Conservation (phyloP, 2,797 vertebrate genomes). For the Nyctalus aviator region DNA sequence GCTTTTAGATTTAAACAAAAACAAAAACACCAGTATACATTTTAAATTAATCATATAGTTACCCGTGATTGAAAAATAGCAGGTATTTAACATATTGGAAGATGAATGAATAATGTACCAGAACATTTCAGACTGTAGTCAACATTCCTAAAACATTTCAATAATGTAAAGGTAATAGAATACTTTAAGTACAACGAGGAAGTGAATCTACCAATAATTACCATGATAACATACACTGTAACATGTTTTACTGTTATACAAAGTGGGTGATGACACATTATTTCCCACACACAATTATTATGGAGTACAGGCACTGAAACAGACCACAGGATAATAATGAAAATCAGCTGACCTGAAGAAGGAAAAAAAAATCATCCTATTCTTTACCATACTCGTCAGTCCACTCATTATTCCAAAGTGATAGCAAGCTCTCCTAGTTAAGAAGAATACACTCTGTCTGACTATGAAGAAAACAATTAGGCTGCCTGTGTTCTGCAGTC, state of each 20-base stretch:
- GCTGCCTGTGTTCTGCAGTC: not conserved
- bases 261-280: not conserved
- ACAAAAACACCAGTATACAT: not conserved
- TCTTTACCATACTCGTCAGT: slow-evolving; percentile 79
- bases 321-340: slow-evolving; percentile 65
- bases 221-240: not conserved
- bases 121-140: not conserved
- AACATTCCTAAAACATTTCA: slow-evolving; percentile 29
- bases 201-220: not conserved
- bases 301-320: slow-evolving; percentile 29
- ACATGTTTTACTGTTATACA: not conserved
- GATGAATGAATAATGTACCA: not conserved
- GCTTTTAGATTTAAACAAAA: slow-evolving; percentile 14
- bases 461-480: slow-evolving; percentile 81
- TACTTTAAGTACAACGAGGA: not conserved
- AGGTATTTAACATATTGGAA: slow-evolving; percentile 11
- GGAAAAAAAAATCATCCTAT: slow-evolving; percentile 69
- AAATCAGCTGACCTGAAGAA: slow-evolving; percentile 74
- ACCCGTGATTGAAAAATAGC: not conserved
- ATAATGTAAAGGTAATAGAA: not conserved
- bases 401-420: slow-evolving; percentile 79
- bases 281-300: not conserved
- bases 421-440: slow-evolving; percentile 78
- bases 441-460: slow-evolving; percentile 79
- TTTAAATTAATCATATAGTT: slow-evolving; percentile 50